Evolutionary conservation across 2,888 invertebrate genomes (phyloP), one percentile per base, ranked within the genome.

Genomic region (Amphimallon solstitiale): DNA sequence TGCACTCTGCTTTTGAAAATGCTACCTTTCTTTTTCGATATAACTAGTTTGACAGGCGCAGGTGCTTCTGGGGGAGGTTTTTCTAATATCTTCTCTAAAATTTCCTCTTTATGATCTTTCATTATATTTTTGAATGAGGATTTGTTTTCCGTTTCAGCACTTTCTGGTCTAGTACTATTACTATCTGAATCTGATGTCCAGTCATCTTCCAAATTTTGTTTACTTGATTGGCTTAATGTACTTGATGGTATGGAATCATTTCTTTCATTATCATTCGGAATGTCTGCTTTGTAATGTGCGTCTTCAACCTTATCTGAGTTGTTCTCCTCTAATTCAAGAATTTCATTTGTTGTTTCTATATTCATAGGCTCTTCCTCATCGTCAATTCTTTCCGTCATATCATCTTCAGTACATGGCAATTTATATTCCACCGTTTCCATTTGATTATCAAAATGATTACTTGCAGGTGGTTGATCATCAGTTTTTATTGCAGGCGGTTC

Each of bases 1-100:
- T 88, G 86, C 12, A 89, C 87, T 65, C 94, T 89, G 77, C 93
- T 93, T 78, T 95, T 95, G 78, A 95, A 95, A 79, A 95, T 94
- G 75, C 94, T 94, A 49, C 94, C 94, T 78, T 95, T 94, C 80
- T 93, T 94, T 79, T 91, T 91, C 1, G 90, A 90, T 70, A 91
- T 91, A 14, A 91, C 89, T 70, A 91, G 79, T 76, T 91, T 91
- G 15, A 89, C 89, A 79, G 87, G 82, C 49, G 86, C 90, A 78
- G 88, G 83, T 66, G 85, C 85, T 38, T 86, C 85, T 2, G 74
- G 68, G 0, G 75, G 72, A 15, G 72, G 72, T 48, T 77, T 76
- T 52, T 81, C 80, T 61, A 78, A 63, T 48, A 79, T 79, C 66
- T 79, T 79, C 15, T 80, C 78, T 62, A 78, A 66, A 19, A 78